Evolutionary conservation across 2,888 invertebrate genomes (phyloP).

Genomic region (Pharmacophagus antenor): DNA sequence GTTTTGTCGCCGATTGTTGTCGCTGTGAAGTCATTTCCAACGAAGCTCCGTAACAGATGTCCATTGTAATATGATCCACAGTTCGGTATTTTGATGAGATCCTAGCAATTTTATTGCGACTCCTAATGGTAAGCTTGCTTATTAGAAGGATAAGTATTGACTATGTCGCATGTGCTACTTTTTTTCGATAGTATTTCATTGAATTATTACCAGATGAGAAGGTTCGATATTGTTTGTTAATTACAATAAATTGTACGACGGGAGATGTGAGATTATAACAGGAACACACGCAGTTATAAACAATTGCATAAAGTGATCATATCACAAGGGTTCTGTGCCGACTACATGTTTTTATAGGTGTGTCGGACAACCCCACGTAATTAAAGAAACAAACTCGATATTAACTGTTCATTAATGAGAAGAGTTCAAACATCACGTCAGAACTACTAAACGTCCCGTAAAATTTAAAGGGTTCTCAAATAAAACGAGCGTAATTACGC

Average conservation of each 20-base stretch:
- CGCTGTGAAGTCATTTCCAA: constrained; percentile 47
- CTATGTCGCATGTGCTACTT: constrained; percentile 20
- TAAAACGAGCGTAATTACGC: too few species aligned
- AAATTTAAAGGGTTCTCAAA: too few species aligned
- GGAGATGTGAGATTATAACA: constrained; percentile 8
- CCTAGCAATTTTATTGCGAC: constrained; percentile 51
- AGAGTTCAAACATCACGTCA: too few species aligned
- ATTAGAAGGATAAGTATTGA: constrained; percentile 41
- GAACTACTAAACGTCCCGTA: too few species aligned
- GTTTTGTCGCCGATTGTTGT: constrained; percentile 14
- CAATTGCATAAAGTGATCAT: neutral
- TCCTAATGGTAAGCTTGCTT: constrained; percentile 45
- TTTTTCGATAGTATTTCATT: constrained; percentile 17
- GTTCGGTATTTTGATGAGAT: constrained; percentile 70
- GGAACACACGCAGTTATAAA: neutral
- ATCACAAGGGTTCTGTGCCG: neutral
- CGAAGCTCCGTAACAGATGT: constrained; percentile 53
- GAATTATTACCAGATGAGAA: constrained; percentile 11
- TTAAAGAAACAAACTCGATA: neutral
- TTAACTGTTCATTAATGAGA: too few species aligned
- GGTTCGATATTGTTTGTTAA: constrained; percentile 18
- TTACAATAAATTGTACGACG: constrained; percentile 17
- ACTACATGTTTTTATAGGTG: neutral
- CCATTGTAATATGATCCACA: constrained; percentile 59
- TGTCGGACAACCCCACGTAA: neutral